Conservation (phyloP, 1,140 invertebrate species). For the Danaus melanippus region DNA sequence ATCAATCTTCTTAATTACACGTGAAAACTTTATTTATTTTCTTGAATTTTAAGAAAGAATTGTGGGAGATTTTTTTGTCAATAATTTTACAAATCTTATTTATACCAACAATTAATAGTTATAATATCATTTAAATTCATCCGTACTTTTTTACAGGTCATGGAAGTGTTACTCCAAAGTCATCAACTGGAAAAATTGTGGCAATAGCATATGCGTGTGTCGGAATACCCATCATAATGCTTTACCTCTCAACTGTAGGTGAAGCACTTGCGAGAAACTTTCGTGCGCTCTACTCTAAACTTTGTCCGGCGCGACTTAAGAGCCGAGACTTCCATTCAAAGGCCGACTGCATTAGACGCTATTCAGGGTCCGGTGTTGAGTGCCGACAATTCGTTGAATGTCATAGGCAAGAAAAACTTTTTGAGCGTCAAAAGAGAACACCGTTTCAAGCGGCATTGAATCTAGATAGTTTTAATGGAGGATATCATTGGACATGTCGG, state of each 20-base stretch:
- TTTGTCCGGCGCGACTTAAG: constrained; percentile 52
- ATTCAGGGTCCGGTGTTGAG: constrained; percentile 23
- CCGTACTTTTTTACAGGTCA: constrained; percentile 79
- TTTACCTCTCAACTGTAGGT: constrained; percentile 89
- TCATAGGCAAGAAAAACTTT: constrained; percentile 34
- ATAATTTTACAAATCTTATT: no score
- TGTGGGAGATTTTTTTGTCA: no score
- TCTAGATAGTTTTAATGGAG: constrained; percentile 48
- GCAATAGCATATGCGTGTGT: constrained; percentile 91
- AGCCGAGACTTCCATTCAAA: constrained; percentile 44
- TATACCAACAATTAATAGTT: no score
- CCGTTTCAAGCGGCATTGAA: constrained; percentile 62
- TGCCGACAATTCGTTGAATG: constrained; percentile 34
- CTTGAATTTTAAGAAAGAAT: no score
- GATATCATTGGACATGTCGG: constrained; percentile 66
- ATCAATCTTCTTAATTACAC: no score
- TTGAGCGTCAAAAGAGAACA: constrained; percentile 38
- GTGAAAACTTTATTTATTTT: no score
- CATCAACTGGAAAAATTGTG: constrained; percentile 82
- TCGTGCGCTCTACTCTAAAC: constrained; percentile 52
- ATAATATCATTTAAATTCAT: no score
- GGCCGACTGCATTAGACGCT: constrained; percentile 39
- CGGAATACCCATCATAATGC: constrained; percentile 91
- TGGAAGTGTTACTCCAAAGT: constrained; percentile 92
- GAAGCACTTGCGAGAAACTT: constrained; percentile 79